A percentile compares a stretch with the other conserved stretches of the same genome.
phyloP scores from a whole-genome alignment of 2,888 invertebrate species.

The Nephrotoma guestfalica region DNA sequence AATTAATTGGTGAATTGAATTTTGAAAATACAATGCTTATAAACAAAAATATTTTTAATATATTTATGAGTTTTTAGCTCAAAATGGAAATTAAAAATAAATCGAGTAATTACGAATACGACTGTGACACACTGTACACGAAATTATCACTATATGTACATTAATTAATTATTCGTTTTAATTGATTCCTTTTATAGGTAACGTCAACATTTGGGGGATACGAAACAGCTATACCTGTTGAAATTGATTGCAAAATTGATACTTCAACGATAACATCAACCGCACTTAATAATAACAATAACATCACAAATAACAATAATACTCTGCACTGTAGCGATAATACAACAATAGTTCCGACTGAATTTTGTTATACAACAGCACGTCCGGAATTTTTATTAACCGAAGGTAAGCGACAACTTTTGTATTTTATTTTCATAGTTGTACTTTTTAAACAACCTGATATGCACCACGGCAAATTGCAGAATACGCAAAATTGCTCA shows the following conservation, averaged over 20 bases:
- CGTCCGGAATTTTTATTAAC: background rate
- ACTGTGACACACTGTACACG: no score
- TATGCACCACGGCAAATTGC: background rate
- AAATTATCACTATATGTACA: no score
- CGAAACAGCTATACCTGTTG: background rate
- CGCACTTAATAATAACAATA: background rate
- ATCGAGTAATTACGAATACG: no score
- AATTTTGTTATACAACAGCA: background rate
- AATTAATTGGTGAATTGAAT: no score
- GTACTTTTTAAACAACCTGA: background rate
- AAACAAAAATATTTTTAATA: no score
- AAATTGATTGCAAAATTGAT: background rate
- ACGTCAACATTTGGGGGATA: background rate
- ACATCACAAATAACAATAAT: background rate
- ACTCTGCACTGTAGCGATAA: background rate
- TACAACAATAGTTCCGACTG: background rate
- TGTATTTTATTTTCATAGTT: background rate
- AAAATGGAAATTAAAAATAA: no score
- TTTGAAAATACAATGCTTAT: no score
- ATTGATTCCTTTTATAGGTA: background rate
- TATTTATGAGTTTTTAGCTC: no score
- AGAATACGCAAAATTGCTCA: background rate
- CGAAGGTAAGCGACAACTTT: background rate
- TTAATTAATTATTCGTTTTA: no score
- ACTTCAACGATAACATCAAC: background rate